These are phyloP conservation scores for Hemaris fuciformis DNA, from an alignment of 2,888 invertebrate genomes.

Conservation along the genomic window DNA sequence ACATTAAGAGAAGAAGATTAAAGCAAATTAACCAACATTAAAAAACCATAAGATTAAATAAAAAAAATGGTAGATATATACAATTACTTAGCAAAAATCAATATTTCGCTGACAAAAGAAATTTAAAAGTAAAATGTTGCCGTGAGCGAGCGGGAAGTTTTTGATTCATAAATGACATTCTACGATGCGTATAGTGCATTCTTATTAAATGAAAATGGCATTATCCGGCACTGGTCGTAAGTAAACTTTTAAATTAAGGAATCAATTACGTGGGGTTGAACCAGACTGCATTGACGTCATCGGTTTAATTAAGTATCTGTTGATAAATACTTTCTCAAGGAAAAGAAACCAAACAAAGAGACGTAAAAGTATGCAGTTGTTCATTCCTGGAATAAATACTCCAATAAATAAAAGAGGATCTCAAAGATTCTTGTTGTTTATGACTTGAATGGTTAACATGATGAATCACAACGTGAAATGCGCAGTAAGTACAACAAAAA, in stretches of 20 bases:
- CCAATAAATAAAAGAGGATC: constrained; percentile 28
- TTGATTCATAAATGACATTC: background rate
- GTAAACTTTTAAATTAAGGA: background rate
- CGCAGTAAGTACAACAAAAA: constrained; percentile 30
- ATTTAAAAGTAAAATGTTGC: background rate
- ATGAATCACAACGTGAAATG: constrained; percentile 41
- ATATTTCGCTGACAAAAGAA: background rate
- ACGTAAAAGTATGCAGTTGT: constrained; percentile 34
- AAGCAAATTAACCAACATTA: too few relatives aligned
- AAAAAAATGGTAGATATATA: too few relatives aligned
- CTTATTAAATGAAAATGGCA: background rate
- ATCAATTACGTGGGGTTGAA: background rate
- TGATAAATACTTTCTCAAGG: constrained; percentile 13
- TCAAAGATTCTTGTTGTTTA: constrained; percentile 25
- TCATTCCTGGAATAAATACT: constrained; percentile 27
- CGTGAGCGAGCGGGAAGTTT: background rate
- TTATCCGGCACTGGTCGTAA: background rate
- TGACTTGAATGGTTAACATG: constrained; percentile 31
- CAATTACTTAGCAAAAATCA: background rate
- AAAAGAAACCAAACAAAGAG: constrained; percentile 28
- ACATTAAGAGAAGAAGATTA: too few relatives aligned
- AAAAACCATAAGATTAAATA: too few relatives aligned
- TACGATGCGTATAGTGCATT: background rate
- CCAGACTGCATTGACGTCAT: background rate
- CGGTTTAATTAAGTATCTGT: background rate